Evolutionary conservation across 2,888 invertebrate species (phyloP).

Genomic region (Drosophila nr. fundita): DNA sequence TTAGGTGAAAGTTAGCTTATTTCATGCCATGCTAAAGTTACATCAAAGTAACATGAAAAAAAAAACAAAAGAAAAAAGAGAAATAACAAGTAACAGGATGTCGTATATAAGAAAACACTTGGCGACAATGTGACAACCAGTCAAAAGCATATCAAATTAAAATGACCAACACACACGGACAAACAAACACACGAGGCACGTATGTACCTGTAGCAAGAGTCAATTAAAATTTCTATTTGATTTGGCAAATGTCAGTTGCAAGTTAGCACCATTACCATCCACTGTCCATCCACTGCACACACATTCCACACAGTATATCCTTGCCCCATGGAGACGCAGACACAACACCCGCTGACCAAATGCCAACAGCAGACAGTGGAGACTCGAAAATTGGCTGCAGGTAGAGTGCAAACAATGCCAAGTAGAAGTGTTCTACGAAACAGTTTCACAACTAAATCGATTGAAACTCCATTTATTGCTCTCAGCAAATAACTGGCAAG

Average conservation of each 20-base stretch:
- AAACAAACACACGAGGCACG: conserved; percentile 47
- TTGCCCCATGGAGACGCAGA: conserved; percentile 6
- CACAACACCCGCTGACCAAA: conserved; percentile 63
- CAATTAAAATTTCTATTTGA: conserved; percentile 81
- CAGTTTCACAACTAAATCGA: conserved; percentile 19
- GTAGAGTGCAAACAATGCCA: conserved; percentile 57
- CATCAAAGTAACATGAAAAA: conserved; percentile 37
- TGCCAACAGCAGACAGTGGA: conserved; percentile 62
- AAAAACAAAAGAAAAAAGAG: conserved; percentile 9
- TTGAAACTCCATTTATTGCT: neutral
- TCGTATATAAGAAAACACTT: conserved; percentile 60
- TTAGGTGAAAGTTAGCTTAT: conserved; percentile 56
- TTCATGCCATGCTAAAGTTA: conserved; percentile 48
- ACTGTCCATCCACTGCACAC: conserved; percentile 15
- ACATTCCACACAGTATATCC: conserved; percentile 1
- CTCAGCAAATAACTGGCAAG: neutral
- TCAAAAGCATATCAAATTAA: conserved; percentile 66
- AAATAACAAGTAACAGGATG: conserved; percentile 58
- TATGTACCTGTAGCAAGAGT: conserved; percentile 68
- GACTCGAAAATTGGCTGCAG: conserved; percentile 74
- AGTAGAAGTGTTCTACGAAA: conserved; percentile 22
- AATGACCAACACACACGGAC: conserved; percentile 38
- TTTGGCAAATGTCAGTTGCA: conserved; percentile 77
- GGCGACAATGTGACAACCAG: conserved; percentile 62
- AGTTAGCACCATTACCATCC: conserved; percentile 4